Evolutionary conservation across 2,888 invertebrate species (phyloP), one percentile per base, ranked within the genome.

Genomic region (Tanytarsus gracilentus): DNA sequence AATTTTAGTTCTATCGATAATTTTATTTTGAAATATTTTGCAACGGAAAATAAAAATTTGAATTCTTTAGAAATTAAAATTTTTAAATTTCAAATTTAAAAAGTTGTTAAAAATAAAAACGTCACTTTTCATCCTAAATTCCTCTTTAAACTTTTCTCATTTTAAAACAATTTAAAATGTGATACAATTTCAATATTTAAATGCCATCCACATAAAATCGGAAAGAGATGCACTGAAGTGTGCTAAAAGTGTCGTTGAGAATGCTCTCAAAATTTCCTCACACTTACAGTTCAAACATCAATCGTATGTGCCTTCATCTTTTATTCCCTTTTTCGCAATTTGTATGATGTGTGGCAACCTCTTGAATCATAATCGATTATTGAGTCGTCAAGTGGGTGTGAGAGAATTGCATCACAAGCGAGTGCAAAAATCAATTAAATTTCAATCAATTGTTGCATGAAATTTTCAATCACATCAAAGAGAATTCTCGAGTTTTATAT

Each of bases 391-490:
- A 59, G 25, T 4, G 60, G 60, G 36, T 50, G 60, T 50, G n/a
- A 40, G 21, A 11, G 33, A 9, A 33, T n/a, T 33, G 9, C n/a
- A 5, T n/a, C 33, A 11, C 33, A 3, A 11, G 9, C n/a, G 18
- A 18, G 18, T 44, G 44, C 21, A 23, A 25, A 60, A 60, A 60
- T 60, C 60, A 60, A 60, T 60, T 60, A 60, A 60, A 60, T 60
- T 60, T 29, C 60, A 60, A 60, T 60, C 36, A 33, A 36, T 25
- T 39, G 29, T 21, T 30, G 14, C 16, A 30, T 7, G 18, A 48
- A 48, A 48, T 16, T 9, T 9, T 3, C 16, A 48, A 36, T 3
- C 44, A 8, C 16, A 18, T 44, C 44, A 44, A 44, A 44, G 44
- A 18, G 44, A 44, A 18, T 44, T 18, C 16, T 14, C 36, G 16